A percentile compares a stretch with the other conserved stretches of the same genome.
These are phyloP conservation scores for Syrphus vitripennis DNA, from an alignment of 2,888 invertebrate genomes.

Conservation along the genomic window DNA sequence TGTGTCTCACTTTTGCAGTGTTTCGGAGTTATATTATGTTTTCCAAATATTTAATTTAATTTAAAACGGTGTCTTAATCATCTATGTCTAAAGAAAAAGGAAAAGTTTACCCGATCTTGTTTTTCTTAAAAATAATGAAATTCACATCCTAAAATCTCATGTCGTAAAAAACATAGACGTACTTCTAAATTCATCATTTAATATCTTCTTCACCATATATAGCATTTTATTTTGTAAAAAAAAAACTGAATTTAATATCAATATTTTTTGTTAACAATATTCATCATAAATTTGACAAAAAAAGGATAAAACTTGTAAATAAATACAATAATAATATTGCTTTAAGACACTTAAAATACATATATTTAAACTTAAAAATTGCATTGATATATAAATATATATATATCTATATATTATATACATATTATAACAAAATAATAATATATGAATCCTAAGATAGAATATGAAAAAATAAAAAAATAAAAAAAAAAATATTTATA, in stretches of 20 bases:
- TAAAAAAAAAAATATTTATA: constrained; percentile 43
- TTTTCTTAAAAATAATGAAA: too few relatives aligned
- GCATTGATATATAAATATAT: constrained; percentile 28
- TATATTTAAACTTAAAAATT: constrained; percentile 28
- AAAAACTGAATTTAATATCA: background rate
- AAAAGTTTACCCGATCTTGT: too few relatives aligned
- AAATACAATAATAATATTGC: constrained; percentile 51
- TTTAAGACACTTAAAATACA: constrained; percentile 52
- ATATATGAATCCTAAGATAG: constrained; percentile 61
- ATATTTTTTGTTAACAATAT: constrained; percentile 14
- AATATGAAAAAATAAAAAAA: constrained; percentile 14
- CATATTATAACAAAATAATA: constrained; percentile 26
- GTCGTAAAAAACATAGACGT: background rate
- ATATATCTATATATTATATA: constrained; percentile 29
- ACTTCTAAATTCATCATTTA: background rate
- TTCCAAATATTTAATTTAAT: too few relatives aligned
- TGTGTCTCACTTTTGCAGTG: too few relatives aligned
- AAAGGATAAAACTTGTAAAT: constrained; percentile 50
- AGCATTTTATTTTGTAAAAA: background rate
- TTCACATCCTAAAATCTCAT: background rate
- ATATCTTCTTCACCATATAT: constrained; percentile 32
- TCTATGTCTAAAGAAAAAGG: too few relatives aligned
- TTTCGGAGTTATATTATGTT: too few relatives aligned
- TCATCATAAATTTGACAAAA: constrained; percentile 1
- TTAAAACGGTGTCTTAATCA: too few relatives aligned